phyloP scores from a whole-genome alignment of 2,797 vertebrate species.

The Neosilurus mollespiculum region DNA sequence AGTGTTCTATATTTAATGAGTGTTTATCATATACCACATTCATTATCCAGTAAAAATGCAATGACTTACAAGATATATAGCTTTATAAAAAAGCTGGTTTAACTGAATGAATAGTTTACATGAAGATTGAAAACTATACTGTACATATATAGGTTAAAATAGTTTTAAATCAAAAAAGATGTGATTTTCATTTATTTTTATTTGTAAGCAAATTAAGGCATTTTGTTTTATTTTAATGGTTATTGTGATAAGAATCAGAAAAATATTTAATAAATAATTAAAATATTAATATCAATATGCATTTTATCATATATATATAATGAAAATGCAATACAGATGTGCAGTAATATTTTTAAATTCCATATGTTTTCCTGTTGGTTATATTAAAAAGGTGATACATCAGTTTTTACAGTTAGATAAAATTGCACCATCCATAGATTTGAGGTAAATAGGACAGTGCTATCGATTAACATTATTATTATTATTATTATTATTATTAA shows the following conservation, averaged over 20 bases:
- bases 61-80: background rate
- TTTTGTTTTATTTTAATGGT: background rate
- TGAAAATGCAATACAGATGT: background rate
- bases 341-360: background rate
- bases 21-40: background rate
- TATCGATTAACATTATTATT: background rate
- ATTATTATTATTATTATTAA: no score
- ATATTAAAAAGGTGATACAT: background rate
- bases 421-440: background rate
- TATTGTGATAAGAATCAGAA: no score
- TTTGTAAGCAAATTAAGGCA: background rate
- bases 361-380: background rate
- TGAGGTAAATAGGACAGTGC: background rate
- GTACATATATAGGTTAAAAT: background rate
- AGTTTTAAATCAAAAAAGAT: background rate
- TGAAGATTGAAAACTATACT: background rate
- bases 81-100: background rate
- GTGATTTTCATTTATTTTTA: background rate
- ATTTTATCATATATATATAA: background rate
- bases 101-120: background rate
- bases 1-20: background rate
- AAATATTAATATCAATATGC: background rate
- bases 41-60: background rate
- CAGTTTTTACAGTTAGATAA: background rate
- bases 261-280: background rate